Conservation (phyloP, 2,888 invertebrate species). For the Amphipoea lucens region DNA sequence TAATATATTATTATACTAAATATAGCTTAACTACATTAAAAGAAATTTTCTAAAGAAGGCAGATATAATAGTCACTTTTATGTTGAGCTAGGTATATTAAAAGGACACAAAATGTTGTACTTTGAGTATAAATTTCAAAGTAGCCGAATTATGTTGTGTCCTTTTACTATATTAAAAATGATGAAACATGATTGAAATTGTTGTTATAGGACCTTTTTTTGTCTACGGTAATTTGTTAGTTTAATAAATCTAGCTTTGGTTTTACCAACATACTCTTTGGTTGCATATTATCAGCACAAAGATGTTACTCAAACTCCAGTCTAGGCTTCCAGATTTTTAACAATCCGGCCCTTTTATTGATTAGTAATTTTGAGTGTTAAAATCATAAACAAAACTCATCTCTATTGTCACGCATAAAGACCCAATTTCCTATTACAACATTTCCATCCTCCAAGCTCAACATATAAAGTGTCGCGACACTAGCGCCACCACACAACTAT, state of each 20-base stretch:
- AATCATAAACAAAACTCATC: neutral
- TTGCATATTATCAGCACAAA: neutral
- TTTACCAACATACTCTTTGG: conserved; percentile 34
- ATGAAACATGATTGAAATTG: neutral
- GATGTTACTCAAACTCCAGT: neutral
- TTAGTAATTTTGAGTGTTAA: neutral
- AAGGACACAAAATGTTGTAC: neutral
- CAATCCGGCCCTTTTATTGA: neutral
- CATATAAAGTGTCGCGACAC: conserved; percentile 45
- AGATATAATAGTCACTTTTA: conserved; percentile 46
- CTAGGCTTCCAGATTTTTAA: neutral
- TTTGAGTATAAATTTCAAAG: conserved; percentile 14
- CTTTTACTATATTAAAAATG: conserved; percentile 1
- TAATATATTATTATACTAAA: conserved; percentile 60
- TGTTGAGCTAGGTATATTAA: conserved; percentile 39
- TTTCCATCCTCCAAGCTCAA: conserved; percentile 40
- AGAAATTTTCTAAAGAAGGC: conserved; percentile 51
- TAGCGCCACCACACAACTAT: conserved; percentile 35
- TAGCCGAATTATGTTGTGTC: neutral
- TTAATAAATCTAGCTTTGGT: conserved; percentile 37
- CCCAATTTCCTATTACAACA: conserved; percentile 7
- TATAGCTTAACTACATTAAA: conserved; percentile 54
- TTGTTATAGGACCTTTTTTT: neutral
- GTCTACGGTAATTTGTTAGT: conserved; percentile 18
- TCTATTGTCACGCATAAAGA: neutral